A percentile compares a stretch with the other conserved stretches of the same genome.
Conservation (phyloP, 2,888 invertebrate genomes). For the Antheraea yamamai region DNA sequence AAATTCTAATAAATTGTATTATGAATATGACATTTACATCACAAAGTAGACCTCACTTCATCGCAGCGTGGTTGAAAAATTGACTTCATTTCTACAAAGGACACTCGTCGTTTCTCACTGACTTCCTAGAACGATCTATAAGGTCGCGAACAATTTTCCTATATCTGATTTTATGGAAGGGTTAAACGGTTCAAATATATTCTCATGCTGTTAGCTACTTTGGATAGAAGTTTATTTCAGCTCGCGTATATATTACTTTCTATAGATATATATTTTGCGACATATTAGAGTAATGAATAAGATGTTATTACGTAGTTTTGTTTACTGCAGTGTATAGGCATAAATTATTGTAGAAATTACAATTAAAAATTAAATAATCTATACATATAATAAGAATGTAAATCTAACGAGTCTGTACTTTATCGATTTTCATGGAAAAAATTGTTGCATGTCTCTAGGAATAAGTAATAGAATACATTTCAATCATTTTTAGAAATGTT, state of each 20-base stretch:
- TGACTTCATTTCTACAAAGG: conserved; percentile 43
- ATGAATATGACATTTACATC: background rate
- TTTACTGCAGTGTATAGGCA: no score
- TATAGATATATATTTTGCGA: background rate
- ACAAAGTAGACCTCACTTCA: background rate
- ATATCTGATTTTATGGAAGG: conserved; percentile 39
- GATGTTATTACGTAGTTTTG: no score
- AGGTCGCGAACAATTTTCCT: conserved; percentile 38
- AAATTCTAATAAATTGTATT: background rate
- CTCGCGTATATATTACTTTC: background rate
- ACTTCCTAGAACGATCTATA: conserved; percentile 42
- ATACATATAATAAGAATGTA: no score
- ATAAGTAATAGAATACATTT: no score
- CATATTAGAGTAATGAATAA: no score
- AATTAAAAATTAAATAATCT: no score
- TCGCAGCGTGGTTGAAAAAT: conserved; percentile 53
- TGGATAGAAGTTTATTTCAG: background rate
- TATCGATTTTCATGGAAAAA: no score
- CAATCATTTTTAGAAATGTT: no score
- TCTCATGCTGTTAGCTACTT: conserved; percentile 22
- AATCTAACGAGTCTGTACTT: no score
- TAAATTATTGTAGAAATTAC: no score
- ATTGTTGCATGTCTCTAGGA: no score
- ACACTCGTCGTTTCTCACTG: conserved; percentile 51
- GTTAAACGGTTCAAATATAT: conserved; percentile 33